Conservation (phyloP, 1,140 invertebrate genomes). For the Pogonomyrmex californicus region DNA sequence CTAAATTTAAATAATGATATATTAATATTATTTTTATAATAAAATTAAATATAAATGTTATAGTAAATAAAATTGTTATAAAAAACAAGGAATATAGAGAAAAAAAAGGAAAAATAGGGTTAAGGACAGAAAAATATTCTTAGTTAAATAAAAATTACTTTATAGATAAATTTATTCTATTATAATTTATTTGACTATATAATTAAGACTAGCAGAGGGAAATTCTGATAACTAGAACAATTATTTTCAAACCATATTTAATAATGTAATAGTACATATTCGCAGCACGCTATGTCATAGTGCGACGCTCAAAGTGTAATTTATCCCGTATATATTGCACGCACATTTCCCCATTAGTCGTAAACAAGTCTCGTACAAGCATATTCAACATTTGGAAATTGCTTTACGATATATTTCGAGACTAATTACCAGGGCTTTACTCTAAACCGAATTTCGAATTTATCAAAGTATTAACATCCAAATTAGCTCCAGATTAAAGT, state of each 20-base stretch:
- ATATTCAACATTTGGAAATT: conserved; percentile 41
- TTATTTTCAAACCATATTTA: conserved; percentile 17
- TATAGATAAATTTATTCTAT: not conserved
- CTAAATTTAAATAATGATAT: not conserved
- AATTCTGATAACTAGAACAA: not conserved
- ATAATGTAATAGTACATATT: not conserved
- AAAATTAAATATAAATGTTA: not conserved
- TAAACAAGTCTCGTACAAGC: conserved; percentile 56
- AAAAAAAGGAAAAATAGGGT: not conserved
- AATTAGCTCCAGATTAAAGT: conserved; percentile 32
- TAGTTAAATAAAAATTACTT: not conserved
- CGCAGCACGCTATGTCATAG: conserved; percentile 4
- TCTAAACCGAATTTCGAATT: conserved; percentile 65
- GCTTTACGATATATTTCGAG: conserved; percentile 60
- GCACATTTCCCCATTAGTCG: conserved; percentile 40
- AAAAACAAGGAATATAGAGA: not conserved
- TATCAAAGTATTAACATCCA: conserved; percentile 33
- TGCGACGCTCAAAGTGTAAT: conserved; percentile 58
- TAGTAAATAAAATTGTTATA: not conserved
- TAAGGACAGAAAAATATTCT: not conserved
- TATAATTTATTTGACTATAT: not conserved
- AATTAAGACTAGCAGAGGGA: not conserved
- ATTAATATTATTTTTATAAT: not conserved
- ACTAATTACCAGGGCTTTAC: conserved; percentile 64
- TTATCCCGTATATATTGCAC: conserved; percentile 4